Evolutionary conservation across 2,113 vertebrate genomes (phyloP), one percentile per base, ranked within the genome.

Genomic region (Pao palembangensis): DNA sequence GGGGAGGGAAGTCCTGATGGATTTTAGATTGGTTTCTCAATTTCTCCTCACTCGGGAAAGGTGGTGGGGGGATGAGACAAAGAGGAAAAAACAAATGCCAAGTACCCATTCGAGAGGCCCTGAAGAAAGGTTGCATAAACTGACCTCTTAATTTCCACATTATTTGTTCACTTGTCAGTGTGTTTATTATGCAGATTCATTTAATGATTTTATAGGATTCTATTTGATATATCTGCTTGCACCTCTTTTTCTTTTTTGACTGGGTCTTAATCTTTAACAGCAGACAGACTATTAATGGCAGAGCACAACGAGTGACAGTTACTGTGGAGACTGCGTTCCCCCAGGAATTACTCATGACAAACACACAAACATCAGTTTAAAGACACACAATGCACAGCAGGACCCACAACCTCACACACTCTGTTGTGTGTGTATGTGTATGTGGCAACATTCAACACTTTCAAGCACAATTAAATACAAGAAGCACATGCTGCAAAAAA

Each of bases 11-110:
- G 82, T 88, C 85, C 88, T 91, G 90, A 90, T 92, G 90, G 90
- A 91, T 91, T 91, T 91, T 91, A 91, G 89, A 92, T 91, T 90
- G 90, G 90, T 90, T 92, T 90, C 89, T 91, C 89, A 88, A 90
- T 91, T 89, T 88, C 86, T 88, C 87, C 85, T 88, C 84, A 79
- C 80, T 88, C 71, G 55, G 77, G 74, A 76, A 80, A 77, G 79
- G 80, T 50, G 75, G 43, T 80, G 76, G 65, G 64, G 82, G 67
- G 82, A 79, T 71, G 84, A 86, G 82, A 88, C 76, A 85, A 87
- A 84, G 85, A 83, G 82, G 79, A 87, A 88, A 34, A 88, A 89
- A 86, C 88, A 88, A 87, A 87, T 75, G 83, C 53, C 66, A 83
- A 82, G 85, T 61, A 51, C 54, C 34, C 43, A 53, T 28, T 47